Percentiles rank a stretch among this genome's conserved stretches.
These are phyloP conservation scores for Lottia scabra DNA, from an alignment of 2,888 invertebrate genomes.

Conservation along the genomic window DNA sequence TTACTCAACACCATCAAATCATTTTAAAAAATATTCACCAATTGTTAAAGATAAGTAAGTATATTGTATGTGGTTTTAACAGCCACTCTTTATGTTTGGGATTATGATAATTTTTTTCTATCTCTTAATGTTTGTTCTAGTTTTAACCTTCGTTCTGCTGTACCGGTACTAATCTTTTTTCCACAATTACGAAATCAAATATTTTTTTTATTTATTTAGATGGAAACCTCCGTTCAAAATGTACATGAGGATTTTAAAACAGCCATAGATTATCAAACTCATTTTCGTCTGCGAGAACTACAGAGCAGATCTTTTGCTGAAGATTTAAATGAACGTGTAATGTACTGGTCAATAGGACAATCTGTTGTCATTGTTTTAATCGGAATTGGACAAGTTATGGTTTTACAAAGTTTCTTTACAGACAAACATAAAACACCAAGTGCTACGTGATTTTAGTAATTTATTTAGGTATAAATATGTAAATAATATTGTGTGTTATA, in stretches of 20 bases:
- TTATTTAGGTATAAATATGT: too few relatives aligned
- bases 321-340: slow-evolving; percentile 92
- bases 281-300: slow-evolving; percentile 93
- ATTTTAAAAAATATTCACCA: too few relatives aligned
- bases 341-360: slow-evolving; percentile 88
- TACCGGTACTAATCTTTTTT: not conserved
- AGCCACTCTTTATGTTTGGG: not conserved
- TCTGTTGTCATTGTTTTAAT: slow-evolving; percentile 86
- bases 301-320: slow-evolving; percentile 96
- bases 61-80: not conserved
- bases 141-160: not conserved
- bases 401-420: slow-evolving; percentile 92
- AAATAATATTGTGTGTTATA: too few relatives aligned
- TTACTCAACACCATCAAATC: too few relatives aligned
- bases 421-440: slow-evolving; percentile 72
- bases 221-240: slow-evolving; percentile 91
- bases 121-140: too few relatives aligned
- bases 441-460: slow-evolving; percentile 25
- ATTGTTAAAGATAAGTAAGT: too few relatives aligned
- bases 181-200: too few relatives aligned
- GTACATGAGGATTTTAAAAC: slow-evolving; percentile 90
- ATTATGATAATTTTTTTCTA: too few relatives aligned
- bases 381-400: slow-evolving; percentile 90
- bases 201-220: slow-evolving; percentile 73
- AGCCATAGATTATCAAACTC: slow-evolving; percentile 95